A percentile compares a stretch with the other conserved stretches of the same genome.
phyloP scores from a whole-genome alignment of 2,797 vertebrate genomes.

The Sebastes nivosus region DNA sequence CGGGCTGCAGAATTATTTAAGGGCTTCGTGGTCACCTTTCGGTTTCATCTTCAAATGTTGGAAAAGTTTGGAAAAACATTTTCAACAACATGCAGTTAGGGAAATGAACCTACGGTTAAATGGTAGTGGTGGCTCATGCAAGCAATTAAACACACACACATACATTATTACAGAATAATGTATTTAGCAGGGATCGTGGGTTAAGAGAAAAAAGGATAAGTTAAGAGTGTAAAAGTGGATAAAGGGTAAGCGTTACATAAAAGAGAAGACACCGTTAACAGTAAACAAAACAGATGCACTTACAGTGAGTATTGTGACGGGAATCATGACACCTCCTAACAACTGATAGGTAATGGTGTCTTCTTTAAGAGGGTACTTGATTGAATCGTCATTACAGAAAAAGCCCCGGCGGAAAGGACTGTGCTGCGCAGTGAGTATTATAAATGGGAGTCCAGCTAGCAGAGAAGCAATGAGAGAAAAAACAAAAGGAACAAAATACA shows the following conservation, averaged over 20 bases:
- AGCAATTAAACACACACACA: not conserved
- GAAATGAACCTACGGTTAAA: not conserved
- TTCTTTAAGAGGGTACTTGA: constrained; percentile 95
- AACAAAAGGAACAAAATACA: constrained; percentile 20
- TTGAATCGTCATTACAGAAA: constrained; percentile 98
- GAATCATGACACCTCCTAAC: constrained; percentile 96
- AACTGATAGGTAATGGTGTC: constrained; percentile 98
- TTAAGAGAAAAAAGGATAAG: not conserved
- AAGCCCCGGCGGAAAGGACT: constrained; percentile 92
- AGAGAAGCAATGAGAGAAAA: constrained; percentile 83
- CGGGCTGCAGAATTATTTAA: not conserved
- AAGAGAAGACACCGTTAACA: constrained; percentile 8
- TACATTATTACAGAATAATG: constrained; percentile 2
- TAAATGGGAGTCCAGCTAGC: constrained; percentile 97
- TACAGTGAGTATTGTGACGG: constrained; percentile 92
- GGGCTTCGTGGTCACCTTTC: not conserved
- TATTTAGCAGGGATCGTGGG: not conserved
- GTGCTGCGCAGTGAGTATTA: constrained; percentile 90
- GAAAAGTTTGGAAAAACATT: not conserved
- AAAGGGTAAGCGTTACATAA: not conserved
- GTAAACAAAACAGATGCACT: constrained; percentile 81
- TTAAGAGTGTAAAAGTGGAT: not conserved
- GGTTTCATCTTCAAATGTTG: not conserved
- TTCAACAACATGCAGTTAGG: not conserved
- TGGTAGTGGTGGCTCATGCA: not conserved